phyloP scores from a whole-genome alignment of 35 echinoderm and acorn worm genomes.

The Apostichopus parvimensis region DNA sequence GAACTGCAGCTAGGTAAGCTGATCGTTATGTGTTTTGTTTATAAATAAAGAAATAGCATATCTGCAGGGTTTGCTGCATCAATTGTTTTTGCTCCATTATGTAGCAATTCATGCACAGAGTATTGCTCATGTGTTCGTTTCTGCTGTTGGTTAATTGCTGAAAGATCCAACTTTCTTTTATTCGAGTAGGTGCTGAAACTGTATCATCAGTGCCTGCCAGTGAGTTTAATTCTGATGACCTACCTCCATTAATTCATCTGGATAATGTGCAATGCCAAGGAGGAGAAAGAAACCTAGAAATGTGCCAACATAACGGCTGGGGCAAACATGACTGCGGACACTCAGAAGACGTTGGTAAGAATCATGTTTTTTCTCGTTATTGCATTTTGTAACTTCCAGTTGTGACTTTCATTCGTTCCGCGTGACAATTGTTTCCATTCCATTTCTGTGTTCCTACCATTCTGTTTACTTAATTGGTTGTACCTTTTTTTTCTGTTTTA shows the following conservation, averaged over 20 bases:
- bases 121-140: neutral
- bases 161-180: neutral
- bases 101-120: too few relatives aligned
- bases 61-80: too few relatives aligned
- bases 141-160: neutral
- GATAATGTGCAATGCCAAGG: conserved; percentile 83
- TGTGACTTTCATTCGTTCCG: neutral
- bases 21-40: neutral
- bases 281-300: conserved; percentile 74
- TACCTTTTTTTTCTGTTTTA: neutral
- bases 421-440: too few relatives aligned
- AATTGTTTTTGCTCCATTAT: too few relatives aligned
- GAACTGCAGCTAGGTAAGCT: conserved; percentile 88
- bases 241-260: conserved; percentile 59
- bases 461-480: neutral
- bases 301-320: conserved; percentile 74
- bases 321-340: conserved; percentile 80
- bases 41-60: too few relatives aligned
- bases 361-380: neutral
- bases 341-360: conserved; percentile 92
- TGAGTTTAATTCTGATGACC: conserved; percentile 24
- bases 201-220: conserved; percentile 59
- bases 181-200: conserved; percentile 25
- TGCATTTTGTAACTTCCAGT: neutral
- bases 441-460: neutral